phyloP scores from a whole-genome alignment of 2,888 invertebrate species.

The Sipha maydis region DNA sequence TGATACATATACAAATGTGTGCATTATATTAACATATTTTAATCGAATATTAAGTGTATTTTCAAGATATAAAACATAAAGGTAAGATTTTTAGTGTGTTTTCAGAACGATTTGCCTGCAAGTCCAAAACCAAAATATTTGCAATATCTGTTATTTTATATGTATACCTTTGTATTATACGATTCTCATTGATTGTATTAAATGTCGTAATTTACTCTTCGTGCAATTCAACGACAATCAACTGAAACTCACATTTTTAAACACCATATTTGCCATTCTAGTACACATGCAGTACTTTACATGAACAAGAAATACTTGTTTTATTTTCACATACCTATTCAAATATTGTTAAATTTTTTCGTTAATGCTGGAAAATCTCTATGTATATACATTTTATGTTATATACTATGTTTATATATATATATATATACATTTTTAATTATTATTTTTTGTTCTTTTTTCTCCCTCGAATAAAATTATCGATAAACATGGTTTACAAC shows the following conservation, averaged over 20 bases:
- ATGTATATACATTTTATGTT: too few relatives aligned
- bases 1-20: background rate
- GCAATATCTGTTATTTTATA: too few relatives aligned
- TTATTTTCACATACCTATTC: background rate
- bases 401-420: background rate
- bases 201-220: too few relatives aligned
- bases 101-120: too few relatives aligned
- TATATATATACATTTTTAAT: background rate
- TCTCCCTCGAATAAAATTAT: conserved; percentile 38
- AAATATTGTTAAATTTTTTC: conserved; percentile 24
- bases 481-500: conserved; percentile 48
- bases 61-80: background rate
- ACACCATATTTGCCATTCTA: background rate
- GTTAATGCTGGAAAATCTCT: background rate
- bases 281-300: background rate
- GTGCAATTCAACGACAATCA: too few relatives aligned
- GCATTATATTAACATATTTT: background rate
- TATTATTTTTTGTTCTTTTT: background rate
- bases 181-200: too few relatives aligned
- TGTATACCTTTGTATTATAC: too few relatives aligned
- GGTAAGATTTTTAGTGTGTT: background rate
- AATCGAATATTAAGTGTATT: background rate
- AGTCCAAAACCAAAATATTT: too few relatives aligned
- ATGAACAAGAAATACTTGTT: background rate
- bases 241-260: background rate